Evolutionary conservation across 2,797 vertebrate species (phyloP).

Genomic region (Acanthis flammea): DNA sequence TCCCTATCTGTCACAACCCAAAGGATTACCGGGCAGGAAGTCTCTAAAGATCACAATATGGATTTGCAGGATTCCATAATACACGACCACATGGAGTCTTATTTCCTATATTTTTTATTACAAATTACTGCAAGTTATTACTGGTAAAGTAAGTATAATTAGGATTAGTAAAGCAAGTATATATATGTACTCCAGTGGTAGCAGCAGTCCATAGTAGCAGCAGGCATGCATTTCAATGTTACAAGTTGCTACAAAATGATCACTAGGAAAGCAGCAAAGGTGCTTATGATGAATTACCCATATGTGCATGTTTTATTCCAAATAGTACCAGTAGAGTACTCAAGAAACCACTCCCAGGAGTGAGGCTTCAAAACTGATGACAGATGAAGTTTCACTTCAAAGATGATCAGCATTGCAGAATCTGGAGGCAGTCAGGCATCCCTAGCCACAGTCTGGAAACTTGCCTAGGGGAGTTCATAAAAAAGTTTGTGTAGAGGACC

Average conservation of each 20-base stretch:
- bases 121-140: neutral
- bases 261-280: neutral
- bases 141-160: neutral
- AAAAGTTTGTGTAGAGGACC: neutral
- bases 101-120: neutral
- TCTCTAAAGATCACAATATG: neutral
- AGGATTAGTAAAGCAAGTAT: neutral
- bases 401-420: fast-evolving
- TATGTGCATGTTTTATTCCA: neutral
- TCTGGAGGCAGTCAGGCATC: neutral
- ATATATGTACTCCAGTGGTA: neutral
- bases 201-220: neutral
- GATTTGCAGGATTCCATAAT: neutral
- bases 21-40: neutral
- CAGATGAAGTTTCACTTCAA: neutral
- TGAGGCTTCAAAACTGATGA: neutral
- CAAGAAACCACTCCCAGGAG: neutral
- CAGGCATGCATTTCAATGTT: neutral
- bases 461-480: neutral
- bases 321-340: neutral
- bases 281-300: neutral
- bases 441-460: neutral
- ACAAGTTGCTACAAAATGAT: neutral
- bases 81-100: neutral
- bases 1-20: neutral